These are phyloP conservation scores for Helogale parvula DNA, from an alignment of 2,113 vertebrate genomes.

Conservation along the genomic window DNA sequence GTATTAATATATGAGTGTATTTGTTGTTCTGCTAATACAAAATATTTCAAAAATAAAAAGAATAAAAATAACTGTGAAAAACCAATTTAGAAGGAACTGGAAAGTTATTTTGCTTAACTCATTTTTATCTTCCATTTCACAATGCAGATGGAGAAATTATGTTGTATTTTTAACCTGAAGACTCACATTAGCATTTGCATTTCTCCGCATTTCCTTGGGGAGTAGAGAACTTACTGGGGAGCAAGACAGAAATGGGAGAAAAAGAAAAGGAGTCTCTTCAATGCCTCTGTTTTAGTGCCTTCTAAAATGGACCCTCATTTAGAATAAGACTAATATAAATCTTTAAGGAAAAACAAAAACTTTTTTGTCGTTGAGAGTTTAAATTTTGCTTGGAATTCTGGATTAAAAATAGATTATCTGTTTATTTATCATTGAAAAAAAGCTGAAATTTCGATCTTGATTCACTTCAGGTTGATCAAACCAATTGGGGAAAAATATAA, in stretches of 20 bases:
- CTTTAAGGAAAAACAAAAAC: conserved; percentile 16
- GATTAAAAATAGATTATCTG: conserved; percentile 17
- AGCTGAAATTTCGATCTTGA: not conserved
- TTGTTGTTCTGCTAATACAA: not conserved
- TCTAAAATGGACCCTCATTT: not conserved
- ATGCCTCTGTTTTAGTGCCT: not conserved
- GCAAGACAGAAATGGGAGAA: not conserved
- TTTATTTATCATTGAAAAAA: conserved; percentile 15
- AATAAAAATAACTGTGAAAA: not conserved
- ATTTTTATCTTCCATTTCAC: not conserved
- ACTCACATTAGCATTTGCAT: not conserved
- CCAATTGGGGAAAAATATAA: conserved; percentile 20
- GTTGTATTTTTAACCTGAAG: not conserved
- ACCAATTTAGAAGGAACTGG: not conserved
- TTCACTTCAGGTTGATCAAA: conserved; percentile 32
- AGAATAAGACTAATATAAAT: not conserved
- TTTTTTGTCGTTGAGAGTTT: not conserved
- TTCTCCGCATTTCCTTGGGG: not conserved
- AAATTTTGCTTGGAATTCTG: not conserved
- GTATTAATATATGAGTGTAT: not conserved
- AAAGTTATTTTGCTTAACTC: not conserved
- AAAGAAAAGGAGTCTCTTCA: not conserved
- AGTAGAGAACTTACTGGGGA: not conserved
- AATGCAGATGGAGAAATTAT: not conserved
- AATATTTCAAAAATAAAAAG: not conserved